phyloP scores from a whole-genome alignment of 1,140 invertebrate species.

The Sminthurinus signatus region DNA sequence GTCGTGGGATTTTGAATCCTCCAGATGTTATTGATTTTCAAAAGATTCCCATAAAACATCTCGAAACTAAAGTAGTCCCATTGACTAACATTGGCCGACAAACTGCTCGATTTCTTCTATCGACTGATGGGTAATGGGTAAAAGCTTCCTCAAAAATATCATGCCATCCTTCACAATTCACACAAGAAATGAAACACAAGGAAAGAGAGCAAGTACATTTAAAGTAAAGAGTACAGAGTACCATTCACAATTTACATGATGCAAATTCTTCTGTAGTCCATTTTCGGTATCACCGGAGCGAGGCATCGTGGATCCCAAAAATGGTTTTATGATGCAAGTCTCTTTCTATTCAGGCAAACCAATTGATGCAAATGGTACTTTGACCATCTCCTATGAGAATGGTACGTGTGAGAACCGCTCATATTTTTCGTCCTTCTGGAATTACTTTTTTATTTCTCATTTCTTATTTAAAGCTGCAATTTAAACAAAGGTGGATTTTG shows the following conservation, averaged over 20 bases:
- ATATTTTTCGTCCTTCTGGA: too few relatives aligned
- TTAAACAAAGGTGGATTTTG: not conserved
- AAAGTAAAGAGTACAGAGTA: too few relatives aligned
- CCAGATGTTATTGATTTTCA: constrained; percentile 49
- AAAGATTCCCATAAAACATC: constrained; percentile 46
- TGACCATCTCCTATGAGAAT: constrained; percentile 47
- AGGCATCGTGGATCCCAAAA: constrained; percentile 44
- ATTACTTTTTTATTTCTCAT: too few relatives aligned
- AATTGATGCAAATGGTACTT: constrained; percentile 41
- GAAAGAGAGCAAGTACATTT: too few relatives aligned
- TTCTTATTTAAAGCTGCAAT: constrained; percentile 4
- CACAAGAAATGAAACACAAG: too few relatives aligned
- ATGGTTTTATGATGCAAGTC: constrained; percentile 43
- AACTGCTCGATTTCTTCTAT: constrained; percentile 44
- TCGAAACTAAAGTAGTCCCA: constrained; percentile 44
- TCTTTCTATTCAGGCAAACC: constrained; percentile 30
- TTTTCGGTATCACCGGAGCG: constrained; percentile 46
- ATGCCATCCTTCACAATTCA: too few relatives aligned
- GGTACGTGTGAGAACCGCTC: too few relatives aligned
- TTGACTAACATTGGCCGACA: constrained; percentile 47
- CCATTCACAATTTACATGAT: too few relatives aligned
- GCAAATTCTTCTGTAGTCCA: constrained; percentile 41
- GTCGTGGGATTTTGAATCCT: constrained; percentile 48
- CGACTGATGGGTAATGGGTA: constrained; percentile 36
- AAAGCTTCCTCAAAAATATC: constrained; percentile 1